Evolutionary conservation across 1,140 invertebrate genomes (phyloP), one percentile per base, ranked within the genome.

Genomic region (Antheraea pernyi): DNA sequence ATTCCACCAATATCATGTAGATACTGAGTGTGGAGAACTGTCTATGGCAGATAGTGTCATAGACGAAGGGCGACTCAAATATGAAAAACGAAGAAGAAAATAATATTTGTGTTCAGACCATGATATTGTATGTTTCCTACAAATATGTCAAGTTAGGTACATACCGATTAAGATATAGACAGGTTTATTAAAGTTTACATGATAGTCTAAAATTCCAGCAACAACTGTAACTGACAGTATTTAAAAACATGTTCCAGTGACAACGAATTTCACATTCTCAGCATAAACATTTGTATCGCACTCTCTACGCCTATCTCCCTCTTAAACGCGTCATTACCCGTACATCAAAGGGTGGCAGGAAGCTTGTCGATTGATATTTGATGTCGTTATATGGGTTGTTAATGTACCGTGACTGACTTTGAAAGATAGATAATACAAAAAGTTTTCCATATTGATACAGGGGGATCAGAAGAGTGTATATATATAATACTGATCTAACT

Each of bases 361-460:
- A 71, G 42, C 58, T 22, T 39, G 37, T 73, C 72, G 79, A 83
- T 83, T 81, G 79, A 81, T 83, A 81, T 84, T 79, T 76, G 78
- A 80, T 84, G 83, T 84, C 72, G 70, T 80, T 81, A 76, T 74
- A 68, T 73, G 61, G 10, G 60, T n/a, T 53, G 68, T 65, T 85
- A 85, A 85, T 85, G 82, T 85, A 81, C 53, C 82, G 79, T 84
- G 74, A 67, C 72, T 48, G 30, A 5, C 19, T 61, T 22, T 61
- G 46, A 16, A 13, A 53, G 11, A 53, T 53, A n/a, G 46, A n/a
- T 53, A 13, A 53, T 11, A 53, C 16, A 53, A 53, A 53, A 42
- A 53, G 16, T 13, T 16, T 53, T 42, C 11, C 46, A 53, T 53
- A 53, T n/a, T 16, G 11, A 13, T 13, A 16, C 9, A 13, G 13